These are phyloP conservation scores for Xyliphius kryptos DNA, from an alignment of 2,113 vertebrate species.

Conservation along the genomic window DNA sequence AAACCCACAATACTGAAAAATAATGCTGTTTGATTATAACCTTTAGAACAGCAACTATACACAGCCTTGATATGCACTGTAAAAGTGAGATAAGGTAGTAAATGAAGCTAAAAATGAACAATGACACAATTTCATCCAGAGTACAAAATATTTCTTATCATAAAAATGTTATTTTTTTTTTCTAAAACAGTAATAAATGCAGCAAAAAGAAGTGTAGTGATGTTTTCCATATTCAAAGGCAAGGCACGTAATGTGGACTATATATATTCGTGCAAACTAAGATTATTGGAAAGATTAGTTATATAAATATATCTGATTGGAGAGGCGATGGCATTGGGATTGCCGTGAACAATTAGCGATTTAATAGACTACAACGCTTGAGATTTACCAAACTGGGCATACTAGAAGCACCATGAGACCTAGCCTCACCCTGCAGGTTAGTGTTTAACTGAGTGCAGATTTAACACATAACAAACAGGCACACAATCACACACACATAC, in stretches of 20 bases:
- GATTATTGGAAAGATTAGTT: slow-evolving; percentile 87
- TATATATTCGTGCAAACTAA: slow-evolving; percentile 99
- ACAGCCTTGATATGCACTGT: slow-evolving; percentile 99
- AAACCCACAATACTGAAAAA: slow-evolving; percentile 96
- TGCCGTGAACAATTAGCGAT: slow-evolving; percentile 79
- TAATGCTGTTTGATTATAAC: slow-evolving; percentile 99
- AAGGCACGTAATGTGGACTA: slow-evolving; percentile 99
- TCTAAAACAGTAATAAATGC: slow-evolving; percentile 99
- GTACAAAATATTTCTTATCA: slow-evolving; percentile 98
- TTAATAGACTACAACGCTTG: slow-evolving; percentile 72
- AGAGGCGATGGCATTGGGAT: slow-evolving; percentile 79
- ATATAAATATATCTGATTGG: slow-evolving; percentile 71
- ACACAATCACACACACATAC: not conserved
- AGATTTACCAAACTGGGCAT: slow-evolving; percentile 52
- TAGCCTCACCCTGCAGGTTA: slow-evolving; percentile 63
- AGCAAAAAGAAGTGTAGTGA: slow-evolving; percentile 99
- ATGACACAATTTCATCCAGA: slow-evolving; percentile 92
- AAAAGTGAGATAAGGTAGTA: slow-evolving; percentile 98
- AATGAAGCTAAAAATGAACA: slow-evolving; percentile 94
- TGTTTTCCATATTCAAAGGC: slow-evolving; percentile 95
- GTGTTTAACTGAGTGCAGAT: slow-evolving; percentile 58
- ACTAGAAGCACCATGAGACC: slow-evolving; percentile 66
- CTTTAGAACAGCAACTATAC: slow-evolving; percentile 98
- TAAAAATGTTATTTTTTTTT: slow-evolving; percentile 85
- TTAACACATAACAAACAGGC: slow-evolving; percentile 51